Conservation (phyloP, 1,140 invertebrate species). For the Antheraea mylitta region DNA sequence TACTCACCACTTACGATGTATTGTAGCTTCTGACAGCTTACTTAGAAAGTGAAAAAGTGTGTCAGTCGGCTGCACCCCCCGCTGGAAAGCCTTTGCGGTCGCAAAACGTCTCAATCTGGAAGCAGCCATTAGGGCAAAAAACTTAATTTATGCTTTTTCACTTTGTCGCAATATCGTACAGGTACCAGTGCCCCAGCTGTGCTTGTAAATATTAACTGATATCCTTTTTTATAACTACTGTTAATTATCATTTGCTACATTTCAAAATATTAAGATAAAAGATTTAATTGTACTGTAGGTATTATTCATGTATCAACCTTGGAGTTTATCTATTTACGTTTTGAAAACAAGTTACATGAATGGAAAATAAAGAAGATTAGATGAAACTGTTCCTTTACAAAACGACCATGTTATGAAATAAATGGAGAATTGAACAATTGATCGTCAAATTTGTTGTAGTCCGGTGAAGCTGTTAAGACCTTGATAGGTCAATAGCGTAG, state of each 20-base stretch:
- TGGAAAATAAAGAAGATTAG: too few relatives aligned
- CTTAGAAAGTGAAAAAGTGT: constrained; percentile 53
- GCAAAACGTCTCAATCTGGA: constrained; percentile 68
- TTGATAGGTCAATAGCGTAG: too few relatives aligned
- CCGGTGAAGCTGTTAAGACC: too few relatives aligned
- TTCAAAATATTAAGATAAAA: not conserved
- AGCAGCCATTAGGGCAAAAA: constrained; percentile 43
- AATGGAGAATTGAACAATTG: too few relatives aligned
- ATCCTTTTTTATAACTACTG: not conserved
- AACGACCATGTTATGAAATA: too few relatives aligned
- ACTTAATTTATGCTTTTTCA: constrained; percentile 20
- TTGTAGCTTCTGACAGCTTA: constrained; percentile 54
- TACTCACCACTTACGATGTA: constrained; percentile 25
- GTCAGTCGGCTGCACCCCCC: constrained; percentile 50
- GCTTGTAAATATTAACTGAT: constrained; percentile 16
- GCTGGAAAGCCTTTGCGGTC: constrained; percentile 66
- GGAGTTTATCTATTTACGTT: too few relatives aligned
- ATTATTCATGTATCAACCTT: too few relatives aligned
- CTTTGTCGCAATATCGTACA: constrained; percentile 32
- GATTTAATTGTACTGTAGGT: too few relatives aligned
- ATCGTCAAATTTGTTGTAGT: too few relatives aligned
- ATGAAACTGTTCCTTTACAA: too few relatives aligned
- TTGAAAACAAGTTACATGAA: too few relatives aligned
- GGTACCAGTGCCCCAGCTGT: constrained; percentile 47
- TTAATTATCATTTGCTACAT: not conserved